Conservation (phyloP, 2,113 vertebrate genomes). For the Thomomys bottae region DNA sequence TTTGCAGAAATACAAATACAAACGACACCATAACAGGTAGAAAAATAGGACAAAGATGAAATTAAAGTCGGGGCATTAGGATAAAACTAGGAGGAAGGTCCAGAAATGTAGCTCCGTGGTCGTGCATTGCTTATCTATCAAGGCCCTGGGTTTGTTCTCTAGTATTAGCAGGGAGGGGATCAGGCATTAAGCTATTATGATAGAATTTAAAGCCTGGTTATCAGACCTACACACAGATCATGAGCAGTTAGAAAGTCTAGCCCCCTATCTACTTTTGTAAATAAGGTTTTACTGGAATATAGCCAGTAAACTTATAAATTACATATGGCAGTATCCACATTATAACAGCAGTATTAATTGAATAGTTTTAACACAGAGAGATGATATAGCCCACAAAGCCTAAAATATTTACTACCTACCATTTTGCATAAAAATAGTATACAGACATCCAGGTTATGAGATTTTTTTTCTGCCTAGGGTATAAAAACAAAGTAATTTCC, state of each 20-base stretch:
- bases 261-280: neutral
- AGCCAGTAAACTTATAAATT: neutral
- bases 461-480: neutral
- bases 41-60: neutral
- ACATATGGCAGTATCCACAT: neutral
- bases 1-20: neutral
- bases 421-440: neutral
- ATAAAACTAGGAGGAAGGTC: neutral
- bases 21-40: neutral
- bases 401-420: neutral
- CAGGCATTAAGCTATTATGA: neutral
- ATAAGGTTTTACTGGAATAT: constrained; percentile 28
- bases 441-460: neutral
- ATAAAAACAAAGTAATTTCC: neutral
- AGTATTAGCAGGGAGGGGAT: neutral
- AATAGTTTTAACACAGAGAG: neutral
- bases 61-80: neutral
- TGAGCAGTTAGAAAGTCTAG: neutral
- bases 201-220: neutral
- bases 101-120: too few species aligned
- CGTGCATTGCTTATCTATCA: too few species aligned
- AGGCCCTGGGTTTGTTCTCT: too few species aligned
- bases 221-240: neutral
- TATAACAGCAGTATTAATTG: neutral
- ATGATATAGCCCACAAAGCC: neutral